Evolutionary conservation across 2,888 invertebrate genomes (phyloP), one percentile per base, ranked within the genome.

Genomic region (Eristalis tenax): DNA sequence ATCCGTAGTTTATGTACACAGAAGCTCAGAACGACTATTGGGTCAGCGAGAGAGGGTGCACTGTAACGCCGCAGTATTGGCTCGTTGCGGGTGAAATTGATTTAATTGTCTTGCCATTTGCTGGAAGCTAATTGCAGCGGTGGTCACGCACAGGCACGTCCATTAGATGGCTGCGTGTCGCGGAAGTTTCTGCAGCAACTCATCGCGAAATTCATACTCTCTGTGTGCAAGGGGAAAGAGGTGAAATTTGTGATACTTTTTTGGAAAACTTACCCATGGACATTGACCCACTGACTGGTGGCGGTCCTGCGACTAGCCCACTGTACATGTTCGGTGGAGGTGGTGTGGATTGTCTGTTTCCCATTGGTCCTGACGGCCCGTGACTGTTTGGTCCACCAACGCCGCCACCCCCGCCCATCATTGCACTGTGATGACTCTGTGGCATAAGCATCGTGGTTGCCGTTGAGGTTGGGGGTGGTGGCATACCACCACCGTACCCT

Each of bases 361-460:
- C 83, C 64, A 84, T 43, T 61, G 84, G 87, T 79, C 81, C 89
- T 64, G 74, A 69, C 56, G 88, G 89, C 65, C 88, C 83, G 38
- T 88, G 88, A 59, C 83, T 88, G 68, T 79, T 83, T 64, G 88
- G 86, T 73, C 89, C 89, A 75, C 88, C 87, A 57, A 89, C 89
- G 35, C 90, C 89, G 32, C 50, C 50, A 1, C 89, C 83, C 26
- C 89, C 89, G 32, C 90, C 89, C 38, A 90, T 89, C 87, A 91
- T 89, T 77, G 90, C 90, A 88, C 89, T 89, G 59, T 90, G 90
- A 83, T 90, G 90, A 74, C 89, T 89, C 73, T 90, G 89, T 57
- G 92, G 92, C 90, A 93, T 92, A 63, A 92, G 90, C 89, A 93
- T 91, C 35, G 92, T 91, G 71, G 92, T 91, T 59, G 92, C 90